Conservation (phyloP, 2,797 vertebrate genomes). For the Alosa sapidissima region DNA sequence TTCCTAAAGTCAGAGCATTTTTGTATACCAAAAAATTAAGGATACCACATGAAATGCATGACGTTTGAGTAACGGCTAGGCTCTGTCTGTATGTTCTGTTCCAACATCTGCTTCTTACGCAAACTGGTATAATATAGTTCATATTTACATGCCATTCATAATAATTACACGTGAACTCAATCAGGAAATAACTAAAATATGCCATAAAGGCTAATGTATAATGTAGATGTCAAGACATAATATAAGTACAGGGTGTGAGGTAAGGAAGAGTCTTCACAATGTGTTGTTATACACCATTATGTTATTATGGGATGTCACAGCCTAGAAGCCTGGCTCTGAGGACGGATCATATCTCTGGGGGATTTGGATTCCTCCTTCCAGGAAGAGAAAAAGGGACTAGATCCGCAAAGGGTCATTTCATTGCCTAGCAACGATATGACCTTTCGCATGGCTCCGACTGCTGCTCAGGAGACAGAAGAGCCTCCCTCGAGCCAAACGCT, state of each 20-base stretch:
- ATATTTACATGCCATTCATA: not conserved
- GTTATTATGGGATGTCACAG: not conserved
- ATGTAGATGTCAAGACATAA: not conserved
- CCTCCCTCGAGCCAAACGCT: slow-evolving; percentile 14
- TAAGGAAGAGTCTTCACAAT: not conserved
- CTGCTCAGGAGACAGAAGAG: slow-evolving; percentile 17
- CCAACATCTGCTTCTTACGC: not conserved
- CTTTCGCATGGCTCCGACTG: slow-evolving; percentile 54
- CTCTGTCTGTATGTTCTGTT: not conserved
- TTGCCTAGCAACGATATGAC: slow-evolving; percentile 71
- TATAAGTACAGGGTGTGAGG: too few relatives aligned
- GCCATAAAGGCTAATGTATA: not conserved
- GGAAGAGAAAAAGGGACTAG: slow-evolving; percentile 34
- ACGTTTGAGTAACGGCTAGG: not conserved
- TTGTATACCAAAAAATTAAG: not conserved
- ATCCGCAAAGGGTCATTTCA: slow-evolving; percentile 49
- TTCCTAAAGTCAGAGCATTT: too few relatives aligned
- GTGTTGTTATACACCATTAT: not conserved
- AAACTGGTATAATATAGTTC: not conserved
- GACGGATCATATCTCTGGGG: not conserved
- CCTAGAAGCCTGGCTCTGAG: not conserved
- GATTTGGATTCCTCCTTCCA: slow-evolving; percentile 28
- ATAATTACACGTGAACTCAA: not conserved
- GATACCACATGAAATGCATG: not conserved
- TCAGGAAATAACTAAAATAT: not conserved